Base-by-base conservation (phyloP, 2,113 vertebrate species). In the Procapra przewalskii region DNA sequence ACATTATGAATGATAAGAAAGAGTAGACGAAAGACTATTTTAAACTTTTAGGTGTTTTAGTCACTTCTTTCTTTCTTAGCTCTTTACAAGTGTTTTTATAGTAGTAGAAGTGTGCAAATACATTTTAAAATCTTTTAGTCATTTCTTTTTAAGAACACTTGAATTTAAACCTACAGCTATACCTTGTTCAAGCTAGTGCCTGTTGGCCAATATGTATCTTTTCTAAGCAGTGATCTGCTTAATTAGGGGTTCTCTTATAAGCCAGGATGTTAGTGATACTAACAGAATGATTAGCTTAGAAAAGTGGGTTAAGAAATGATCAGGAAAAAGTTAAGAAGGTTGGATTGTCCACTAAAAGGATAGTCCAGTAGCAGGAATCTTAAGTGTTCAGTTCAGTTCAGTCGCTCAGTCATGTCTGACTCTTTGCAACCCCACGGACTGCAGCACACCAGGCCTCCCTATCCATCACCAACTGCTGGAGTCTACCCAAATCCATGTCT, bases 251-350 rank as follows among this genome's bases (percentile, higher is more conserved):
- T 93, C 16, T 82, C 29, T 93, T 96, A 36, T 62, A 96, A 86
- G 45, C 33, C 29, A 83, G 93, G 92, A 95, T 92, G 62, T 95
- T 90, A 96, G 60, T 54, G 48, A 83, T 50, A 64, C 79, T 96
- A 60, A 97, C 95, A 71, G 79, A 97, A 94, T 91, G 85, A 90
- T 97, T 82, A 96, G 85, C 57, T 93, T 93, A 82, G n/a, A 91
- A 97, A 98, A 94, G 11, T 95, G 50, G 40, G 62, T 89, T 90
- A 97, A 95, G 89, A 96, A 96, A 87, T 87, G 29, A 89, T 94
- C 55, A 95, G 43, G 84, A 94, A 23, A 92, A 91, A 95, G 27
- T 91, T 91, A 83, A 95, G 60, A 85, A 60, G 29, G 50, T 96
- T 92, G 31, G 31, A 43, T 88, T 80, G 45, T 55, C 45, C 87